Conservation (phyloP, 2,797 vertebrate species). For the Enteromius mattozi region DNA sequence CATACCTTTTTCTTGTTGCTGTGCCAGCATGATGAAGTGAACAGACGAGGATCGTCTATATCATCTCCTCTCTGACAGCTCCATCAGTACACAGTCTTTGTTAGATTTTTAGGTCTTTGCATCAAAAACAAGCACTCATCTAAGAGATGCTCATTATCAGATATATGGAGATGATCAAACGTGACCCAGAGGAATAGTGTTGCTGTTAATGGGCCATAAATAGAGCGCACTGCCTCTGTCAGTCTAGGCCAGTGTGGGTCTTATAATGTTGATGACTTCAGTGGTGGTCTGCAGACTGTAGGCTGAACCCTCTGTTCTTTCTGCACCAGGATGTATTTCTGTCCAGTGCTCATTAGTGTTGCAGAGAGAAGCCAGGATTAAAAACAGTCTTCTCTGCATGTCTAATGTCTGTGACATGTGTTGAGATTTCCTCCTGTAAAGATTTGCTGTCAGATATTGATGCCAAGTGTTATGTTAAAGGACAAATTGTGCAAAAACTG, state of each 20-base stretch:
- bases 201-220: slow-evolving; percentile 37
- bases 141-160: slow-evolving; percentile 35
- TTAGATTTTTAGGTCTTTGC: slow-evolving; percentile 1
- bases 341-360: slow-evolving; percentile 57
- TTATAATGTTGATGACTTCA: slow-evolving; percentile 50
- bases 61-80: neutral
- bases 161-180: slow-evolving; percentile 21
- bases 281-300: slow-evolving; percentile 11
- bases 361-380: slow-evolving; percentile 47
- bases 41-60: neutral
- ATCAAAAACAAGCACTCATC: slow-evolving; percentile 32
- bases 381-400: slow-evolving; percentile 41
- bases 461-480: slow-evolving; percentile 34
- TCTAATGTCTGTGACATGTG: slow-evolving; percentile 43
- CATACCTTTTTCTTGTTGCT: neutral
- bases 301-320: slow-evolving; percentile 40
- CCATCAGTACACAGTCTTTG: neutral
- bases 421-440: neutral
- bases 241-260: slow-evolving; percentile 6
- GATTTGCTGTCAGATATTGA: slow-evolving; percentile 12
- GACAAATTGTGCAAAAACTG: neutral
- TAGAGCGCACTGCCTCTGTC: slow-evolving; percentile 12
- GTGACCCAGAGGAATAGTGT: slow-evolving; percentile 15
- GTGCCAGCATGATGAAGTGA: neutral
- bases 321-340: slow-evolving; percentile 47